These are phyloP conservation scores for Chrysocyon brachyurus DNA, from an alignment of 2,797 vertebrate genomes.

Conservation along the genomic window DNA sequence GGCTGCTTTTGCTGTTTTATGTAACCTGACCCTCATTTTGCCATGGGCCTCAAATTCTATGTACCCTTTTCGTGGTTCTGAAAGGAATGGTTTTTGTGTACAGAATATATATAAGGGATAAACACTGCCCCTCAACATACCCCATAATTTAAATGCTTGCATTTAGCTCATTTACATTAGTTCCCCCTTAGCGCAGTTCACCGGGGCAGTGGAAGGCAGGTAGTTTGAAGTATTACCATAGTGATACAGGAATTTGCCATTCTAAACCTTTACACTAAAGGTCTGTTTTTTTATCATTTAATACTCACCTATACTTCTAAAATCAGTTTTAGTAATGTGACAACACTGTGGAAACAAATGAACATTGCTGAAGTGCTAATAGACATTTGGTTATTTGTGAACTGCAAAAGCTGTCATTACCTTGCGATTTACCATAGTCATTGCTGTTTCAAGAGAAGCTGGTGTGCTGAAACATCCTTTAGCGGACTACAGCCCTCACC, in stretches of 20 bases:
- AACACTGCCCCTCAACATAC: background rate
- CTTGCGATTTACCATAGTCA: background rate
- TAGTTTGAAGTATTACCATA: background rate
- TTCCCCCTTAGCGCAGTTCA: background rate
- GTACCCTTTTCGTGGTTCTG: background rate
- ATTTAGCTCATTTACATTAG: background rate
- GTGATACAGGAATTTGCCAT: background rate
- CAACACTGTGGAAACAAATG: background rate
- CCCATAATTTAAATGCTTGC: background rate
- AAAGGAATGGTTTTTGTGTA: background rate
- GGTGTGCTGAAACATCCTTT: background rate
- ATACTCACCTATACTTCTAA: slow-evolving; percentile 9
- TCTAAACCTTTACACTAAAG: background rate
- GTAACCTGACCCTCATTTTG: slow-evolving; percentile 20
- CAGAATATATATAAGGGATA: background rate
- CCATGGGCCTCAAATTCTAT: background rate
- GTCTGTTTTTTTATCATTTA: background rate
- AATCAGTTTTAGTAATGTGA: slow-evolving; percentile 12
- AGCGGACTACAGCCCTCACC: background rate
- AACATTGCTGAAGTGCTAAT: background rate
- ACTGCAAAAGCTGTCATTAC: background rate
- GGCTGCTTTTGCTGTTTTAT: background rate
- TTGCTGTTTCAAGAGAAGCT: background rate
- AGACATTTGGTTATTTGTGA: background rate
- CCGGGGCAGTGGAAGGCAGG: background rate